These are phyloP conservation scores for Crax fasciolata DNA, from an alignment of 2,797 vertebrate genomes.

Conservation along the genomic window DNA sequence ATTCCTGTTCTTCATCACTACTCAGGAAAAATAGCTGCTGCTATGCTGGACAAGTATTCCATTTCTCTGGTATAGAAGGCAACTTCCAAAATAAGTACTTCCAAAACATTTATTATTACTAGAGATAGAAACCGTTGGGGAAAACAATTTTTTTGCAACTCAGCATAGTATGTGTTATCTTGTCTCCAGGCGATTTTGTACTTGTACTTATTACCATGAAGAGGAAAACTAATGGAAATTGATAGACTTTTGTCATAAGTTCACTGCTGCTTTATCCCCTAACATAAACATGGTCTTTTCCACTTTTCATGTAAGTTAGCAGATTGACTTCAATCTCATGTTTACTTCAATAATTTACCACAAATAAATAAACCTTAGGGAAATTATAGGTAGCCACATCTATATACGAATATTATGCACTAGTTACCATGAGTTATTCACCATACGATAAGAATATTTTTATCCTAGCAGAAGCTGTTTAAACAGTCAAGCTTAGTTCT, in stretches of 20 bases:
- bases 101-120: background rate
- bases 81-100: background rate
- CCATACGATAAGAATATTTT: background rate
- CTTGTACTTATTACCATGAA: background rate
- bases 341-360: background rate
- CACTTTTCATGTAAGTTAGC: background rate
- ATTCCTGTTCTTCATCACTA: background rate
- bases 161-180: background rate
- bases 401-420: background rate
- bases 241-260: background rate
- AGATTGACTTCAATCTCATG: background rate
- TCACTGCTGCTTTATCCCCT: background rate
- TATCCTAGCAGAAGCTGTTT: background rate
- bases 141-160: background rate
- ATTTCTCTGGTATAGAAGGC: background rate
- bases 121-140: background rate
- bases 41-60: background rate
- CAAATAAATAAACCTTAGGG: background rate
- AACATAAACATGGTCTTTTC: background rate
- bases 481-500: background rate
- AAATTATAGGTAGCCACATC: background rate
- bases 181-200: background rate
- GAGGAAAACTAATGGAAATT: background rate
- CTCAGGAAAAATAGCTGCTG: background rate
- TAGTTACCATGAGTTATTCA: background rate